A percentile compares a stretch with the other conserved stretches of the same genome.
Conservation (phyloP, 2,113 vertebrate genomes). For the Macrotis lagotis region DNA sequence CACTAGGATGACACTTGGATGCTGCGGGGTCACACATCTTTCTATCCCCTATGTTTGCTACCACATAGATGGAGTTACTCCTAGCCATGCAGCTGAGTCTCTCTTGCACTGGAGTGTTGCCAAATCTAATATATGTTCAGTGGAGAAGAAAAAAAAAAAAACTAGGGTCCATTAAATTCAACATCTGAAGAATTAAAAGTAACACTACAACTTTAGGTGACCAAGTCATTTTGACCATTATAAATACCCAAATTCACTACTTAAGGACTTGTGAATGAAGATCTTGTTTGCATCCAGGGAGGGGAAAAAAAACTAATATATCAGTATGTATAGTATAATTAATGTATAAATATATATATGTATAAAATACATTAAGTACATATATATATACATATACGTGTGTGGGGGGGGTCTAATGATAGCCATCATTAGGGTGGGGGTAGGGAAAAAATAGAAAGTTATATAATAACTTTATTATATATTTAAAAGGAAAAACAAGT, state of each 20-base stretch:
- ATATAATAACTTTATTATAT: background rate
- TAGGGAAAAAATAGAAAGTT: background rate
- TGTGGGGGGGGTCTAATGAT: too few relatives aligned
- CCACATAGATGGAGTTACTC: slow-evolving; percentile 71
- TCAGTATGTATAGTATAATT: background rate
- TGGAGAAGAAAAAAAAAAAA: background rate
- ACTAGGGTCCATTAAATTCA: slow-evolving; percentile 1
- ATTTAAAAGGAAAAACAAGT: background rate
- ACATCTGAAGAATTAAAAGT: background rate
- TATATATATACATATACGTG: too few relatives aligned
- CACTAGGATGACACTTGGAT: slow-evolving; percentile 65
- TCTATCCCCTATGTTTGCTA: slow-evolving; percentile 78
- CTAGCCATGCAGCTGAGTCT: slow-evolving; percentile 78
- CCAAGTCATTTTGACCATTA: background rate
- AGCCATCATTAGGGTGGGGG: too few relatives aligned
- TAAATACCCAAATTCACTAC: background rate
- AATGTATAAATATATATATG: too few relatives aligned
- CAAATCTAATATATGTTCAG: slow-evolving; percentile 68
- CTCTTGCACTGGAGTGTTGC: slow-evolving; percentile 59
- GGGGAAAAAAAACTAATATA: background rate
- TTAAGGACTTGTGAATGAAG: background rate
- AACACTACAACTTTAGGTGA: background rate
- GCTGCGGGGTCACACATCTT: slow-evolving; percentile 69
- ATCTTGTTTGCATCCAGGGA: background rate
- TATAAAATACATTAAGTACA: too few relatives aligned